These are phyloP conservation scores for Hyaena hyaena DNA, from an alignment of 2,113 vertebrate species.

Conservation along the genomic window DNA sequence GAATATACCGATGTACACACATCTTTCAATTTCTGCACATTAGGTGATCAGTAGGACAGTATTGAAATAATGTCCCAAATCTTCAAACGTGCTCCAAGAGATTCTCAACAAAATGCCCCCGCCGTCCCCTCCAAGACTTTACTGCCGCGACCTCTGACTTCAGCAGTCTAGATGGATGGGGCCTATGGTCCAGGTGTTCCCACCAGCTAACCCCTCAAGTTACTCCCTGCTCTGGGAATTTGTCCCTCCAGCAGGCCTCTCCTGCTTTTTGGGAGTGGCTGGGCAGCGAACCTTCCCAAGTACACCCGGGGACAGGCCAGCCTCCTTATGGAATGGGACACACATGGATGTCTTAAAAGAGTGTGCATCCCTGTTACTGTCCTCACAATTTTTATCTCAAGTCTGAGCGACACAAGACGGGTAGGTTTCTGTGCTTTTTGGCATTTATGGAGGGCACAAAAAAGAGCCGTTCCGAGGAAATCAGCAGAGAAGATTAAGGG, in stretches of 20 bases:
- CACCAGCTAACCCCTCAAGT: background rate
- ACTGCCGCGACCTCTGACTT: background rate
- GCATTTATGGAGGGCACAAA: background rate
- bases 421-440: background rate
- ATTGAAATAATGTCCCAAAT: background rate
- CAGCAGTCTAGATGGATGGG: background rate
- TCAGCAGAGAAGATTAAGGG: background rate
- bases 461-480: background rate
- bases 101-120: background rate
- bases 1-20: background rate
- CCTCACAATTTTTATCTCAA: background rate
- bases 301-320: background rate
- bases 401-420: background rate
- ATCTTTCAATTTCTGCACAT: background rate
- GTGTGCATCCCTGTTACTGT: background rate
- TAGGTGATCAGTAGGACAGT: background rate
- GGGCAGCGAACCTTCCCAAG: fast-evolving
- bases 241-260: background rate
- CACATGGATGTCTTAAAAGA: background rate
- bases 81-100: background rate
- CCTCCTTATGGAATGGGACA: background rate
- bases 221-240: background rate
- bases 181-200: background rate
- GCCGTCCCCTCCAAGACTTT: background rate
- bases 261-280: background rate